Percentiles rank a stretch among this genome's conserved stretches.
Conservation (phyloP, 2,113 vertebrate genomes). For the Brienomyrus brachyistius region DNA sequence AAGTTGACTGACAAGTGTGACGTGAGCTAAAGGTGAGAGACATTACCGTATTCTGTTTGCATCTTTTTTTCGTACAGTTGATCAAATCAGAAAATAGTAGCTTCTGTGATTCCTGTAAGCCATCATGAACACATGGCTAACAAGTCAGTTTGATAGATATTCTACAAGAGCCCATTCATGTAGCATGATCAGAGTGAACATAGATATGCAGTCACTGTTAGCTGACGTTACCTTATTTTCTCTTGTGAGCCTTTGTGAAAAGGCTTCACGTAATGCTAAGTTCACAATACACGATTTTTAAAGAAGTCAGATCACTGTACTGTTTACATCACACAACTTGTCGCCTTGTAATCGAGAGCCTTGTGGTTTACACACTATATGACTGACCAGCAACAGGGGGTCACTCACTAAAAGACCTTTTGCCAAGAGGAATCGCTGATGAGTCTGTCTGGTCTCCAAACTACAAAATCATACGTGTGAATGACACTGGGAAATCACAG, state of each 20-base stretch:
- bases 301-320: neutral
- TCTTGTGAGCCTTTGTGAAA: neutral
- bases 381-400: neutral
- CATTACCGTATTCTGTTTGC: neutral
- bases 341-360: neutral
- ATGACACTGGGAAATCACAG: neutral
- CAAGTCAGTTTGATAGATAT: neutral
- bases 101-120: neutral
- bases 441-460: neutral
- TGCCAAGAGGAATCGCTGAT: no score
- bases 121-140: neutral
- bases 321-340: neutral
- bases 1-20: neutral
- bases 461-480: neutral
- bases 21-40: constrained; percentile 1
- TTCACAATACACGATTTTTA: neutral
- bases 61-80: no score
- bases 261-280: neutral
- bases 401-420: no score
- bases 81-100: neutral
- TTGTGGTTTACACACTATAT: neutral
- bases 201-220: neutral
- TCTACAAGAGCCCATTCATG: neutral
- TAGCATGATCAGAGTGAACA: neutral
- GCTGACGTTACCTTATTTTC: neutral